Base-by-base conservation (phyloP, 2,113 vertebrate species). In the Pycnonotus jocosus region DNA sequence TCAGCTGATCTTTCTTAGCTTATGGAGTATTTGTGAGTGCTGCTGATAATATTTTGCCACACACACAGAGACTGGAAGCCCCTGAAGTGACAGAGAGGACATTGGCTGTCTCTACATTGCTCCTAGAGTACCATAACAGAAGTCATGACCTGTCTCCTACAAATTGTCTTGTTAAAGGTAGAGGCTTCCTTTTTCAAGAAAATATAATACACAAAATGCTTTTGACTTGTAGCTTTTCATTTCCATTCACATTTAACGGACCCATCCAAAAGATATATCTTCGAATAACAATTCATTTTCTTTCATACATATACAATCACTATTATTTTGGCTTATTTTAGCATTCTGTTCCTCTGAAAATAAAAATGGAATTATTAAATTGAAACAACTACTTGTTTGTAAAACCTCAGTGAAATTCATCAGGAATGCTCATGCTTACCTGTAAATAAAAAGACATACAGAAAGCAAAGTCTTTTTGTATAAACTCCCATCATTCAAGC, bases 161-260 rank as follows among this genome's bases (percentile, higher is more conserved):
- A 93, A 89, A 91, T 81, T 71, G 73, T 78, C 88, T 72, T 87
- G 71, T 93, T 90, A 88, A 87, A 91, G 68, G 88, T 31, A 90
- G 12, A 65, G 56, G 62, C 35, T 92, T 60, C 61, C 30, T 86
- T 83, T 95, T 72, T 66, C 56, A 57, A 57, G 69, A 51, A 80
- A 64, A 66, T 44, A 24, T 81, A 87, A 88, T 81, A 79, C 72
- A 90, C 28, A 71, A 87, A 88, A 92, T 35, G 82, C 66, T 95
- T 80, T 81, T 66, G 81, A 92, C 86, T 68, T 77, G 53, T 21
- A 81, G 64, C 68, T 95, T 93, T 96, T 83, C 40, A 58, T 91
- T 94, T 91, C 62, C 45, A n/a, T 69, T 93, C 80, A 80, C 42
- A 65, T 88, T 80, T 76, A 93, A 92, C 76, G 51, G 88, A 70